These are phyloP conservation scores for Glomeris marginata DNA, from an alignment of 2,888 invertebrate genomes.

Conservation along the genomic window DNA sequence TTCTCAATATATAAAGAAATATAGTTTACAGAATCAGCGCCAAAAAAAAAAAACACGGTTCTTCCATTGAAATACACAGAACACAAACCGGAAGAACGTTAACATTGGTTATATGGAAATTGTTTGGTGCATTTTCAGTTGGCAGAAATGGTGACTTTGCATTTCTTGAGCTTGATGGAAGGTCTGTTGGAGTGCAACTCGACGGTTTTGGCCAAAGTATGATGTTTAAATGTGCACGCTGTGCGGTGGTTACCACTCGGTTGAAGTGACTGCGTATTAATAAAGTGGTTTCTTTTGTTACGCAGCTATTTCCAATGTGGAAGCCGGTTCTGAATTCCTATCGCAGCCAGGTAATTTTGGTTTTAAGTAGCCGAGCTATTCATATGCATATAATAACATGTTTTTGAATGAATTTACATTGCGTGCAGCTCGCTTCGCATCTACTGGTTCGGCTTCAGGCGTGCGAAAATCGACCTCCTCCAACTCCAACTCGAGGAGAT, in stretches of 20 bases:
- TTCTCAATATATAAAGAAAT: no score
- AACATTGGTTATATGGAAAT: neutral
- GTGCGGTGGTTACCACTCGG: neutral
- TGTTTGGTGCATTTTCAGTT: constrained; percentile 40
- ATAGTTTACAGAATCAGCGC: no score
- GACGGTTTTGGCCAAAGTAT: constrained; percentile 70
- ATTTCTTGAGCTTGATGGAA: constrained; percentile 87
- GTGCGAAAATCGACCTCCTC: constrained; percentile 66
- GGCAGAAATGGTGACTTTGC: constrained; percentile 94
- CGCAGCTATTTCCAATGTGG: constrained; percentile 70
- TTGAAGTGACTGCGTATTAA: constrained; percentile 7
- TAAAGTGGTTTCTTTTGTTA: constrained; percentile 3
- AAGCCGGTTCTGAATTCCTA: constrained; percentile 89
- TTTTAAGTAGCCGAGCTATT: neutral
- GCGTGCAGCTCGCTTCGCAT: constrained; percentile 65
- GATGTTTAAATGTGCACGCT: neutral
- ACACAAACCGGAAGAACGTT: neutral
- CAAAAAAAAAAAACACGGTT: no score
- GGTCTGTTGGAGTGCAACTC: constrained; percentile 90
- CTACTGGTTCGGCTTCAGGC: constrained; percentile 71
- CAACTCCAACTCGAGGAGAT: constrained; percentile 28
- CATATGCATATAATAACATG: neutral
- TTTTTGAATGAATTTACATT: neutral
- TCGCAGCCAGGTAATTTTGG: constrained; percentile 47
- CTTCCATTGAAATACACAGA: no score